Percentiles rank a stretch among this genome's conserved stretches.
phyloP scores from a whole-genome alignment of 2,888 invertebrate genomes.

The Tetropium fuscum region DNA sequence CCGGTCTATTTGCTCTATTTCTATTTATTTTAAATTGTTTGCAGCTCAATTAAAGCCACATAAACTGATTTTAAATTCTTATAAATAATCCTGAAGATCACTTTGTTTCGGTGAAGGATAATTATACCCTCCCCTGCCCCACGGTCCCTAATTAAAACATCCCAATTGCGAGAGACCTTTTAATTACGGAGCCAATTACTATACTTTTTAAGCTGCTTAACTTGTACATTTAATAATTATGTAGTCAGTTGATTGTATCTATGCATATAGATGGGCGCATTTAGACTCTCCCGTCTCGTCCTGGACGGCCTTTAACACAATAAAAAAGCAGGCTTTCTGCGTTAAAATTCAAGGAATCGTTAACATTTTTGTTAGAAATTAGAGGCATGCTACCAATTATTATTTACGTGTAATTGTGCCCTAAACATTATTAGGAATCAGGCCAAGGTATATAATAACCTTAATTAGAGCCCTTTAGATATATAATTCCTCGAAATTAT shows the following conservation, averaged over 20 bases:
- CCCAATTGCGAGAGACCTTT: slow-evolving; percentile 57
- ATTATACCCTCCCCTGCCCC: slow-evolving; percentile 39
- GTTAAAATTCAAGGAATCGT: slow-evolving; percentile 4
- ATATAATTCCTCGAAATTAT: slow-evolving; percentile 2
- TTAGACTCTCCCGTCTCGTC: slow-evolving; percentile 25
- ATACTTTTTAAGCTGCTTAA: slow-evolving; percentile 57
- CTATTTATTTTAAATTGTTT: too few relatives aligned
- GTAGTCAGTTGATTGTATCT: slow-evolving; percentile 55
- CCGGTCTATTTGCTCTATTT: too few relatives aligned
- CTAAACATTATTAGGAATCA: slow-evolving; percentile 6
- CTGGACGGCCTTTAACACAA: slow-evolving; percentile 21
- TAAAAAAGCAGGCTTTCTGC: slow-evolving; percentile 14
- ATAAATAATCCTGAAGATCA: too few relatives aligned
- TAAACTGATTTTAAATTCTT: too few relatives aligned
- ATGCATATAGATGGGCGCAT: slow-evolving; percentile 56
- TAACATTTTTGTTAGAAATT: slow-evolving; percentile 23
- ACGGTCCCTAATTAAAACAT: slow-evolving; percentile 56
- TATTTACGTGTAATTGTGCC: not conserved
- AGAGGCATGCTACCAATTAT: slow-evolving; percentile 15
- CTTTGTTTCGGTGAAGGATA: too few relatives aligned
- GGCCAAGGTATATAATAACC: not conserved
- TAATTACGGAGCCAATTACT: slow-evolving; percentile 58
- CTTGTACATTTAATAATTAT: slow-evolving; percentile 58
- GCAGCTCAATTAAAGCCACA: too few relatives aligned
- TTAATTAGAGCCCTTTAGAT: slow-evolving; percentile 1